Evolutionary conservation across 2,888 invertebrate genomes (phyloP), one percentile per base, ranked within the genome.

Genomic region (Congeria kusceri): DNA sequence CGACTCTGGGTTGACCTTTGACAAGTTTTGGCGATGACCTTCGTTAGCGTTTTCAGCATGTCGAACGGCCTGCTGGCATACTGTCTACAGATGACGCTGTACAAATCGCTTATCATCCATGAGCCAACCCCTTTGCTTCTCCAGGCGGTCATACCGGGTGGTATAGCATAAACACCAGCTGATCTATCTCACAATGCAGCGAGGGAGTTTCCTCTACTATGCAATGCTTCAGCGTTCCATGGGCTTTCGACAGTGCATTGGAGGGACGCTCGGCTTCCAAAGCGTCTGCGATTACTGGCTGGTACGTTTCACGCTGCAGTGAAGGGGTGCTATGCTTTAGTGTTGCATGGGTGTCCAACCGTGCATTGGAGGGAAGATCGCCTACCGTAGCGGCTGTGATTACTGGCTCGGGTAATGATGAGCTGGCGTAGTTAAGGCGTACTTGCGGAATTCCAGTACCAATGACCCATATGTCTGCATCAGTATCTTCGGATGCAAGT

Each of bases 131-230:
- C 57, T 15, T 69, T 71, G 64, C 72, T 77, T 27, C 83, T 77
- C 81, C 81, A 83, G 0, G 83, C 83, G 47, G 69, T 83, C 63
- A 63, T 66, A 4, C 77, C 77, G 13, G 78, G 75, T 0, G 83
- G 83, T n/a, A 80, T 78, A 23, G 80, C 83, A 32, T 71, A 83
- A 83, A 72, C 11, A 83, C 77, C 0, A 83, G 61, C 73, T 77
- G 77, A 53, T 83, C 83, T 58, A 72, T 83, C 20, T 68, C 70
- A 62, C 83, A 83, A 57, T 66, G 57, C 15, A 83, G 23, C 11
- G 80, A 77, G 9, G 77, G 80, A 2, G 75, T 70, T 29, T 80
- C 77, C 15, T 46, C 66, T 27, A 70, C 46, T 0, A 76, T 56
- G 56, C 59, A 72, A 13, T 78, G 76, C 18, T 59, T 28, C 13